Evolutionary conservation across 2,888 invertebrate species (phyloP), one percentile per base, ranked within the genome.

Genomic region (Dysmachus trigonus): DNA sequence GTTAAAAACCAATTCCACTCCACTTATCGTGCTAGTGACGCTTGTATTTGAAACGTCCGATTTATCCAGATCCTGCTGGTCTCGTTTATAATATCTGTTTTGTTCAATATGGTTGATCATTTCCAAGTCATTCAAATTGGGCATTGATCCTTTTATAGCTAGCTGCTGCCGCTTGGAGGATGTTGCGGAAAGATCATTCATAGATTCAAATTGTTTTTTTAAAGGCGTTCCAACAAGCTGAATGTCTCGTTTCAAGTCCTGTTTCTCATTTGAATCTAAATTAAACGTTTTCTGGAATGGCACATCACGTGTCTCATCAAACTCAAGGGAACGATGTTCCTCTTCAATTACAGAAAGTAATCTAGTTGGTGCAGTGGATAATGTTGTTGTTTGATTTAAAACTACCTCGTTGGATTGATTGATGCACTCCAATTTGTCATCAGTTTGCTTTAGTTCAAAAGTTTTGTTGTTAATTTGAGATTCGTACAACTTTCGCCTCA

Each of bases 91-190:
- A 87, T 92, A 92, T 1, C 92, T 91, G 89, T 92, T 92, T 86
- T 91, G 90, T 83, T 92, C 92, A 53, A 92, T 91, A 6, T 91
- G 91, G 47, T 91, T 90, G 30, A 92, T 89, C n/a, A 89, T 88
- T 71, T 90, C 89, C 90, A 91, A 90, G 86, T 92, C 92, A 88
- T 91, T 91, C 0, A 92, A 89, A 89, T 92, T 92, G 13, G 92
- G 92, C 91, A 92, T 90, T 0, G 92, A 92, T 0, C 92, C 92
- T 86, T 92, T 92, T 27, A 90, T 91, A 2, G 89, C 88, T 1
- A 90, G 73, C 41, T 89, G 90, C 0, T 89, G 53, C n/a, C 71
- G 84, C 79, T 89, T 90, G 1, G 90, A 89, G 18, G 91, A 90
- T 4, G 89, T 88, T 33, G 76, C 79, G 0, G 90, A 91, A 3